phyloP scores from a whole-genome alignment of 2,113 vertebrate genomes.

The Neomonachus schauinslandi region DNA sequence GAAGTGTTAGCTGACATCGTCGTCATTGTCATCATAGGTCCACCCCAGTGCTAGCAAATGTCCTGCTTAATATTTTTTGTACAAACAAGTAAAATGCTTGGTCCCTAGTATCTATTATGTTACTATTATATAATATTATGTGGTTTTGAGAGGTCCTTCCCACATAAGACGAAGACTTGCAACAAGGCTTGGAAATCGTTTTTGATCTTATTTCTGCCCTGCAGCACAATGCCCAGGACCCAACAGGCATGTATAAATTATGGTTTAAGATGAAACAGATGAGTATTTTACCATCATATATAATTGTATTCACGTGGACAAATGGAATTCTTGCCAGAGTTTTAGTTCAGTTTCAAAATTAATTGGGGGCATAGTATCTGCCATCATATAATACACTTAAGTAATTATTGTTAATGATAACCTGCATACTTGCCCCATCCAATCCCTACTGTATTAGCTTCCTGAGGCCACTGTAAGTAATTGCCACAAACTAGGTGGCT shows the following conservation, averaged over 20 bases:
- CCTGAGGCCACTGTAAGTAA: background rate
- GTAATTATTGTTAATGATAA: background rate
- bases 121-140: background rate
- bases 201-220: background rate
- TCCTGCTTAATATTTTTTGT: background rate
- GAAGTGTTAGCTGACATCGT: background rate
- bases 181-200: background rate
- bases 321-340: background rate
- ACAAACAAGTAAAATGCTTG: background rate
- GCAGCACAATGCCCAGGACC: too few relatives aligned
- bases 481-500: background rate
- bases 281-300: background rate
- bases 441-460: accelerated
- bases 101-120: accelerated
- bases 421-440: too few relatives aligned
- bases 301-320: background rate
- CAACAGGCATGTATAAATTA: background rate
- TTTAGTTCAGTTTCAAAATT: background rate
- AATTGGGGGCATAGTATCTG: background rate
- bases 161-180: background rate
- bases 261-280: background rate
- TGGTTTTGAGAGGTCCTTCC: background rate
- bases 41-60: background rate
- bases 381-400: background rate
- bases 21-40: background rate